These are phyloP conservation scores for Rhogogaster chlorosoma DNA, from an alignment of 2,888 invertebrate species.

Conservation along the genomic window DNA sequence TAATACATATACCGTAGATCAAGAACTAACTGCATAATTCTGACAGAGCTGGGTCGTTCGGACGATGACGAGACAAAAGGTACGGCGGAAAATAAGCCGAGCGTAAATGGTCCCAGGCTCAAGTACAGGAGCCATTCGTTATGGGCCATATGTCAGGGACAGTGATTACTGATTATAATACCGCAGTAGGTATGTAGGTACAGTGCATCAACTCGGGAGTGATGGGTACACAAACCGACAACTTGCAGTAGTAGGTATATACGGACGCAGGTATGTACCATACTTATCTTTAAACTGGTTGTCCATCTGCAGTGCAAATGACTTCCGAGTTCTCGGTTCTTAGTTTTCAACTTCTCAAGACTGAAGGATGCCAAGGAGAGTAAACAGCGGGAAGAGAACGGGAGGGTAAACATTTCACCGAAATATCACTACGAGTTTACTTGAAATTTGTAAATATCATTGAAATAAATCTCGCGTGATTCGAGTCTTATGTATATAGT, in stretches of 20 bases:
- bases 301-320: conserved; percentile 41
- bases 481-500: not conserved
- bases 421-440: conserved; percentile 9
- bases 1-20: not conserved
- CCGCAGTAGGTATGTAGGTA: not conserved
- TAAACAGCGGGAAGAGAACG: not conserved
- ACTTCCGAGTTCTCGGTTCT: conserved; percentile 28
- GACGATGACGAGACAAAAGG: not conserved
- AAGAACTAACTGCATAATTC: conserved; percentile 12
- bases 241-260: conserved; percentile 1
- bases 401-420: conserved; percentile 34
- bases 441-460: not conserved
- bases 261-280: not conserved
- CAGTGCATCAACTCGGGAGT: conserved; percentile 1
- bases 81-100: not conserved
- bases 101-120: not conserved
- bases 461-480: not conserved
- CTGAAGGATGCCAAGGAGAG: not conserved
- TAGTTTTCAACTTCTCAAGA: not conserved
- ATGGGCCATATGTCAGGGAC: conserved; percentile 13
- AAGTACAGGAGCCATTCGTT: not conserved
- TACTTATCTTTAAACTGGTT: conserved; percentile 29
- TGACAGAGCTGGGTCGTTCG: not conserved
- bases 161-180: conserved; percentile 20
- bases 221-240: conserved; percentile 4